A percentile compares a stretch with the other conserved stretches of the same genome.
Evolutionary conservation across 2,888 invertebrate species (phyloP).

Genomic region (Netelia virgata): DNA sequence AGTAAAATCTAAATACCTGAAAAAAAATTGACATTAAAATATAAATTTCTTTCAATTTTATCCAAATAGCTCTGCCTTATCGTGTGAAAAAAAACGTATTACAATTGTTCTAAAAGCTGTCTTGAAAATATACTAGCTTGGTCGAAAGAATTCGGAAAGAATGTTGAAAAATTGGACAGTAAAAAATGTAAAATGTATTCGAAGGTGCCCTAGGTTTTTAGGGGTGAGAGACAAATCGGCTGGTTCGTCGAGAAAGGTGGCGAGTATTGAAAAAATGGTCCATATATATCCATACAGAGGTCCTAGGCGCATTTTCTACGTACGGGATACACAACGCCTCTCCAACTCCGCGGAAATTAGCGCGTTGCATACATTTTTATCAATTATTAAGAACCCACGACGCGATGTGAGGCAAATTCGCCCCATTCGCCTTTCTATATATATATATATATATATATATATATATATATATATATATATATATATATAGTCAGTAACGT

Average conservation of each 20-base stretch:
- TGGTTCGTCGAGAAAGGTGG: not conserved
- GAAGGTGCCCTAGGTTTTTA: not conserved
- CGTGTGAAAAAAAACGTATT: no score
- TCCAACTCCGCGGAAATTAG: conserved; percentile 63
- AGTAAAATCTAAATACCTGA: no score
- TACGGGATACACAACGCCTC: conserved; percentile 17
- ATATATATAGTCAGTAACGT: conserved; percentile 32
- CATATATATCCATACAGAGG: not conserved
- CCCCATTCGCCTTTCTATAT: conserved; percentile 30
- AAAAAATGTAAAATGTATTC: not conserved
- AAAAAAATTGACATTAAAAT: no score
- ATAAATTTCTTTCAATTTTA: no score
- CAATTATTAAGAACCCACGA: conserved; percentile 84
- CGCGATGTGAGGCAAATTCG: conserved; percentile 52
- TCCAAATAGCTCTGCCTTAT: no score
- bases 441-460: conserved; percentile 8
- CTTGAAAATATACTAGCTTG: not conserved
- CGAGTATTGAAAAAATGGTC: not conserved
- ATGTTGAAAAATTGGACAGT: not conserved
- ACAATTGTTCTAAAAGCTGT: not conserved
- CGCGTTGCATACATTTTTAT: conserved; percentile 84
- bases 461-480: no score
- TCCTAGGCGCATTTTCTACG: conserved; percentile 6
- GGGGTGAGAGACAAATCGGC: not conserved
- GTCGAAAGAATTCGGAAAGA: not conserved